These are phyloP conservation scores for Lithophane semibrunnea DNA, from an alignment of 2,888 invertebrate species.

Conservation along the genomic window DNA sequence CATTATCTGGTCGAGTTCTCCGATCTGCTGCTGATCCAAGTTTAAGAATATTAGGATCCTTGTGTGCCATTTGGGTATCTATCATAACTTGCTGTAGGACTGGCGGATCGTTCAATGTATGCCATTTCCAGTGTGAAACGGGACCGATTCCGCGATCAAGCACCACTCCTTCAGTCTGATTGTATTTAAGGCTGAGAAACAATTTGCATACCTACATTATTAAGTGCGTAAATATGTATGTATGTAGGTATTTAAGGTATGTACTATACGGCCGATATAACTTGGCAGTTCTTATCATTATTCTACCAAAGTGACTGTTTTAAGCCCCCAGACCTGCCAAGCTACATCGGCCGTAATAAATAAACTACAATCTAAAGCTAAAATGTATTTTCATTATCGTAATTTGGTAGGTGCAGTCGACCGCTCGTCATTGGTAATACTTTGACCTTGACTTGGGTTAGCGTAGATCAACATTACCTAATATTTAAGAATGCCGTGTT, in stretches of 20 bases:
- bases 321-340: too few species aligned
- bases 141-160: constrained; percentile 84
- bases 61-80: constrained; percentile 83
- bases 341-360: too few species aligned
- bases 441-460: too few species aligned
- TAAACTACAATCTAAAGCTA: neutral
- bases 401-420: neutral
- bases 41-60: constrained; percentile 82
- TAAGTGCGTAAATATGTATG: neutral
- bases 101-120: constrained; percentile 86
- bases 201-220: constrained; percentile 10
- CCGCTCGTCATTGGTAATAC: neutral
- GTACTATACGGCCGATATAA: too few species aligned
- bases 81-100: constrained; percentile 87
- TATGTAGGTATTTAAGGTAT: too few species aligned
- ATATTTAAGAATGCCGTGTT: too few species aligned
- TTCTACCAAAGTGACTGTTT: too few species aligned
- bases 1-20: constrained; percentile 75
- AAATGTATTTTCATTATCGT: neutral
- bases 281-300: too few species aligned
- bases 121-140: constrained; percentile 87
- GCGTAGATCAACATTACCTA: neutral
- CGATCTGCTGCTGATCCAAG: constrained; percentile 71
- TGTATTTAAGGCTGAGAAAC: constrained; percentile 83
- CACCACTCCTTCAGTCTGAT: constrained; percentile 87